Base-by-base conservation (phyloP, 2,113 vertebrate genomes). In the Protobothrops flavoviridis region DNA sequence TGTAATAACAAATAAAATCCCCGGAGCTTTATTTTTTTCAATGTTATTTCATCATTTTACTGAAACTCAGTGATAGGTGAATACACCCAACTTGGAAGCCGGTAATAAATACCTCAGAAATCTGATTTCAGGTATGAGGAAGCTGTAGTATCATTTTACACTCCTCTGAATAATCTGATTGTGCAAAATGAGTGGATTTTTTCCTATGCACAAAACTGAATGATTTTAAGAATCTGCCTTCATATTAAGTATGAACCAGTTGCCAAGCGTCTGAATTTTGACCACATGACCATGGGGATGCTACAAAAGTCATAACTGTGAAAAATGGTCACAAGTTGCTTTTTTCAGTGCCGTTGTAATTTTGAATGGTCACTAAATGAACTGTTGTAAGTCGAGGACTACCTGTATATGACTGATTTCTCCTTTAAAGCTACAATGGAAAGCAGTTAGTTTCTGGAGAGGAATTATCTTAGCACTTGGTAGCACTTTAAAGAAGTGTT, bases 61-160 rank as follows among this genome's bases (percentile, higher is more conserved):
- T 86, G 87, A 86, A 94, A 55, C 45, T 74, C 5, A 50, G n/a
- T 87, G 39, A 39, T 43, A 3, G 6, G 3, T 93, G 43, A 12
- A 88, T n/a, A 90, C 56, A 90, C 5, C 33, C 93, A 0, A 88
- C 59, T 92, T 93, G 74, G 81, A 74, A 90, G 86, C 50, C 12
- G 3, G 57, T 91, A 94, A 93, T 91, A 90, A 52, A 92, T 90
- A 92, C 87, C 57, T 9, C 52, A 91, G 53, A 15, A 15, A 81
- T 94, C 50, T 92, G 87, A 55, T 93, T 90, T 95, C 93, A 85
- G 90, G 48, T 88, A 33, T 74, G 15, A 89, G 43, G 20, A 93
- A 90, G 2, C 26, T 11, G 29, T 85, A 85, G 17, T 12, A 85
- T 90, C 20, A 85, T 43, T 33, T 90, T 39, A 0, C 39, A 56